Base-by-base conservation (phyloP, 2,797 vertebrate genomes). In the Emydoidea blandingii region DNA sequence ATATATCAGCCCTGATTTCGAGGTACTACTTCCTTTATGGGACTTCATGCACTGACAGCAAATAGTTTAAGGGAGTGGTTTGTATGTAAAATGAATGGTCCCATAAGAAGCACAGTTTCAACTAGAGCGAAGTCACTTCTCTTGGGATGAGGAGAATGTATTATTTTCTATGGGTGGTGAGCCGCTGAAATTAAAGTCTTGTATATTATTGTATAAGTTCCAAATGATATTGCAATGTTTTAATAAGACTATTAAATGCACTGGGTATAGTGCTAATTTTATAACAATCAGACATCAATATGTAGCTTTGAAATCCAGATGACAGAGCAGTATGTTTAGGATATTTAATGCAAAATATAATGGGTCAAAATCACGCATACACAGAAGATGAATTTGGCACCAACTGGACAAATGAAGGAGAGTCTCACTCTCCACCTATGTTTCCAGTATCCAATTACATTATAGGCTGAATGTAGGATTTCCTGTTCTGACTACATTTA, bases 141-240 rank as follows among this genome's bases (percentile, higher is more conserved):
- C 14, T 68, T 37, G 16, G 65, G 65, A 37, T 68, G 34, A 8
- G 34, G 6, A 31, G 31, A 29, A 62, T 31, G 31, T 27, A 54
- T 65, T 78, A 27, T 89, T 92, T 87, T 54, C 19, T 87, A 37
- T 44, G 44, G 57, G 31, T 37, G n/a, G n/a, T 37, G 34, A 68
- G 19, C 16, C 4, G 18, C 15, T 68, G 65, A 50, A 44, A 68
- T 93, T 80, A 25, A 34, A 74, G 0, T 57, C 3, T 1, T 1
- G 3, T 37, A 2, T 47, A 6, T 72, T 82, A 79, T 19, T 23
- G 83, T 0, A 0, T 18, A 83, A 88, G 81, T 50, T 3, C 4
- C 87, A 91, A 93, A 34, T 31, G 29, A 49, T 37, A 72, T 85
- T 94, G 29, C 16, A 1, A 1, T 1, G 0, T 5, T 18, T 80